These are phyloP conservation scores for Dinoponera quadriceps DNA, from an alignment of 1,140 invertebrate genomes.

Conservation along the genomic window DNA sequence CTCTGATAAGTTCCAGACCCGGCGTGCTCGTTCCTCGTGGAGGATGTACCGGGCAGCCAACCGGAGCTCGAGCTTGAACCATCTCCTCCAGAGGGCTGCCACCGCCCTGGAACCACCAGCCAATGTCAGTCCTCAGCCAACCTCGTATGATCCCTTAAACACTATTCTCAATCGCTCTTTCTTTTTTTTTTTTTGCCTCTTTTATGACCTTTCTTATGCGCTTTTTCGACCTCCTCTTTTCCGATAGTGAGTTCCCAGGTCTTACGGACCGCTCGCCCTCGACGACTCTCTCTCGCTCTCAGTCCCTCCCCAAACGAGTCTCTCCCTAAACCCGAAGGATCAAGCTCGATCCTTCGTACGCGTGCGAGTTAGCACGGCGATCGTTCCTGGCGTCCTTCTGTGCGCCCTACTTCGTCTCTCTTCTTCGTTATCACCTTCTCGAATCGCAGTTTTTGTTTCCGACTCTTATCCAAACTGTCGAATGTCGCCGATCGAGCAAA, in stretches of 20 bases:
- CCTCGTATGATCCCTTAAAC: conserved; percentile 84
- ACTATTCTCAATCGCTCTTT: conserved; percentile 78
- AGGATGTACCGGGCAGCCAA: conserved; percentile 80
- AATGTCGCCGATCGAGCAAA: conserved; percentile 2
- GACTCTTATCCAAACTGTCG: conserved; percentile 30
- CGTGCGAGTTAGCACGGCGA: conserved; percentile 33
- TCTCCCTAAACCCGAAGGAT: conserved; percentile 52
- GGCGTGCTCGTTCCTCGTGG: conserved; percentile 79
- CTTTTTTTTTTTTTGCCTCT: conserved; percentile 55
- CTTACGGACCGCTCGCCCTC: conserved; percentile 36
- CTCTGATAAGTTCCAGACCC: conserved; percentile 76
- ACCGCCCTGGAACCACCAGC: conserved; percentile 86
- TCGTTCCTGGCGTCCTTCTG: conserved; percentile 32
- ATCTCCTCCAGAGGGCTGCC: conserved; percentile 85
- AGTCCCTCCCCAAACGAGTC: conserved; percentile 55
- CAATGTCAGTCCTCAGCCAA: conserved; percentile 85
- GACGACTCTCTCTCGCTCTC: conserved; percentile 40
- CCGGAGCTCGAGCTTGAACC: conserved; percentile 83
- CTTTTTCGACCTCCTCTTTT: conserved; percentile 52
- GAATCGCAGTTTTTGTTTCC: conserved; percentile 49
- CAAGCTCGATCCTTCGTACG: conserved; percentile 22
- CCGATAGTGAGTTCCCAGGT: conserved; percentile 31
- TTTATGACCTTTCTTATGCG: conserved; percentile 53
- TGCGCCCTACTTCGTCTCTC: conserved; percentile 45
- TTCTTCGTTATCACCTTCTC: conserved; percentile 36